Conservation (phyloP, 2,797 vertebrate species). For the Ctenosaura bakeri region DNA sequence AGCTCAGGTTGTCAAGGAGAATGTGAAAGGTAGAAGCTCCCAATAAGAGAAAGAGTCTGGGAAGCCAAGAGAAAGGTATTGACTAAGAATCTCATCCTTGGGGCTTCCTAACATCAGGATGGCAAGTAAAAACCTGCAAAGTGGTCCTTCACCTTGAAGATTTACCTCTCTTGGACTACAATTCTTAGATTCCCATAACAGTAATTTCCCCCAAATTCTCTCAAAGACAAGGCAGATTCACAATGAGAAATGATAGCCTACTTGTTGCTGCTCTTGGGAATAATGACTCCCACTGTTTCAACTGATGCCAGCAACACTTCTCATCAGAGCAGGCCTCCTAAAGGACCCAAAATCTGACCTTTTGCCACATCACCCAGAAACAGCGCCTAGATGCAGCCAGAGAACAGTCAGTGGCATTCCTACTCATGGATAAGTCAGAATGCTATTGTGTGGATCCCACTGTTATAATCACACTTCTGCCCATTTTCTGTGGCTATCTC, state of each 20-base stretch:
- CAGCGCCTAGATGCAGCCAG: too few relatives aligned
- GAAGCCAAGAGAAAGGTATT: background rate
- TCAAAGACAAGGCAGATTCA: background rate
- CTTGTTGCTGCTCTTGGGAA: background rate
- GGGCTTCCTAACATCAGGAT: background rate
- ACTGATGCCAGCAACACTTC: background rate
- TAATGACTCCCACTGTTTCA: background rate
- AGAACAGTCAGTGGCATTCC: too few relatives aligned
- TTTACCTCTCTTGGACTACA: background rate
- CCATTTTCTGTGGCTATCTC: too few relatives aligned
- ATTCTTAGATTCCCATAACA: background rate
- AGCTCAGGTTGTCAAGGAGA: background rate
- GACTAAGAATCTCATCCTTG: background rate
- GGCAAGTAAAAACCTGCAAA: background rate
- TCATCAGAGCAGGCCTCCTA: background rate
- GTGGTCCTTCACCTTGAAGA: background rate
- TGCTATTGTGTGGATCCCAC: background rate
- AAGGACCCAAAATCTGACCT: background rate
- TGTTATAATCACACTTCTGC: too few relatives aligned
- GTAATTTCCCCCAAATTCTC: background rate
- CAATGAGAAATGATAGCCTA: background rate
- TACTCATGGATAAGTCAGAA: too few relatives aligned
- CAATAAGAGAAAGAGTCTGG: background rate
- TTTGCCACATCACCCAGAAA: background rate
- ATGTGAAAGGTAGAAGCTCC: background rate